Evolutionary conservation across 2,797 vertebrate genomes (phyloP), one percentile per base, ranked within the genome.

Genomic region (Poecilia gillii): DNA sequence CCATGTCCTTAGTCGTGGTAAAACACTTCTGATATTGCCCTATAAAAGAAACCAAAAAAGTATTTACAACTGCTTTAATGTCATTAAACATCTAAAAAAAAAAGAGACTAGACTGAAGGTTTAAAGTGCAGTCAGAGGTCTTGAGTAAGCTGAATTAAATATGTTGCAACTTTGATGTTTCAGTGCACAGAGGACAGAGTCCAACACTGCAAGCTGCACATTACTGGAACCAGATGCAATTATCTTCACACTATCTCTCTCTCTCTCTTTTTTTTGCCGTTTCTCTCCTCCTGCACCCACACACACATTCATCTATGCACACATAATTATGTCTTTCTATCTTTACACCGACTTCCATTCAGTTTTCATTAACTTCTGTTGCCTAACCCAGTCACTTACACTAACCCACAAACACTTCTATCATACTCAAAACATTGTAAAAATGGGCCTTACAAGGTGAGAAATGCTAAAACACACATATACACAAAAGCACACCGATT

Each of bases 141-240:
- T 39, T 41, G 36, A 68, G 36, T 68, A 68, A 68, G 45, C 49
- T 9, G 11, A 33, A 20, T 9, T 49, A 73, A 76, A 68, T 49
- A 14, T 31, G 74, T 57, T 41, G 68, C 13, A 84, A 77, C 45
- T 72, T 16, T 45, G 49, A 74, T 47, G 20, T 70, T 51, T 18
- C 20, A 39, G 9, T 31, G 68, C 6, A 6, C 8, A 59, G 49
- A 39, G 43, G 36, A 66, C 62, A 82, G 46, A 79, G 84, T 73
- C 75, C 81, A 82, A 31, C 2, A 18, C n/a, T 12, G 46, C 45
- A 64, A 28, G 57, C 57, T 51, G 25, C 25, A 71, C 68, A 71
- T 71, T 71, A 3, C 64, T 2, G 13, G 73, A 78, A 39, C 1
- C 31, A 43, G 39, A 73, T 72, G 55, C 25, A 14, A 53, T 77